Conservation (phyloP, 1,140 invertebrate genomes). For the Ostrea denselamellosa region DNA sequence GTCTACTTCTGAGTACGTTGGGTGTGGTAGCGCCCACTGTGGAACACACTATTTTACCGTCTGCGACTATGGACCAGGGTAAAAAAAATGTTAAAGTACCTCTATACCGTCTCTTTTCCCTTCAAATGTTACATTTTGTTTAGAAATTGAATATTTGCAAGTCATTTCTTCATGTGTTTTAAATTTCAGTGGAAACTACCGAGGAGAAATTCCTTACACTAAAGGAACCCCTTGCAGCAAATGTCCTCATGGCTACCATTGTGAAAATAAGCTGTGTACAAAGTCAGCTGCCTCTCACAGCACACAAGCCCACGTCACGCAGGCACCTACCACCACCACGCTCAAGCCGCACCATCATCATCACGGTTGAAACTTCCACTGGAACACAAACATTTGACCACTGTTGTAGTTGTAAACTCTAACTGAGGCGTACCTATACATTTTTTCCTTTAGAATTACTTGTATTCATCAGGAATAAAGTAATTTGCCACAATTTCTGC, state of each 20-base stretch:
- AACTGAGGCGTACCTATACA: no score
- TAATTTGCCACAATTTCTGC: no score
- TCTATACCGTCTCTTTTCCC: no score
- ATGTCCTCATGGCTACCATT: not conserved
- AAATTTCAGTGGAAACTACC: not conserved
- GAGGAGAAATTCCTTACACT: not conserved
- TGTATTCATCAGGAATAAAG: no score
- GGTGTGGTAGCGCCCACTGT: not conserved
- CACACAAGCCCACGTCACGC: not conserved
- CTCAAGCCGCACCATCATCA: not conserved
- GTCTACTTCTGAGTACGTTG: not conserved
- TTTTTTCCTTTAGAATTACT: no score
- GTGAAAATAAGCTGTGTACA: not conserved
- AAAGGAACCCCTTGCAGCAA: not conserved
- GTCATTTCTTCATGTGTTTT: not conserved
- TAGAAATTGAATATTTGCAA: no score
- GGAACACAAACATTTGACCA: no score
- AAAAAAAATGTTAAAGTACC: not conserved
- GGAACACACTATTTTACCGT: not conserved
- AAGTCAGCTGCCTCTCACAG: not conserved
- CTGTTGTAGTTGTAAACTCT: no score
- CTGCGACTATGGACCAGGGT: constrained; percentile 20
- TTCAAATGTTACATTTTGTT: no score
- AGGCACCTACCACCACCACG: not conserved
- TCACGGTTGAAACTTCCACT: not conserved